Base-by-base conservation (phyloP, 2,797 vertebrate species). In the Toxotes lorentzi region DNA sequence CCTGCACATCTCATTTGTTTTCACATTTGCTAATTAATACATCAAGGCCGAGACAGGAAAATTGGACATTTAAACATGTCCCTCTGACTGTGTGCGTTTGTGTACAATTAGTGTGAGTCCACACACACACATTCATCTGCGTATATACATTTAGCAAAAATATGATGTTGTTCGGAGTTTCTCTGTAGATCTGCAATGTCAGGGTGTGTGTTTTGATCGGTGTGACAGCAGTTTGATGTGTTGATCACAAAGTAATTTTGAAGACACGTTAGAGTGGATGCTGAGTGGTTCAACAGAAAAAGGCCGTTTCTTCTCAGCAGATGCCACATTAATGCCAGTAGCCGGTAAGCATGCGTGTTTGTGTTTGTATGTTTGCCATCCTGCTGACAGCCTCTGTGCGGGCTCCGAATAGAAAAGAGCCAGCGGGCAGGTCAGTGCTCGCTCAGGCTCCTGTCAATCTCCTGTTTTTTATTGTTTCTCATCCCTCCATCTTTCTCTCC, bases 391-490 rank as follows among this genome's bases (percentile, higher is more conserved):
- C 51, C 63, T 83, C 40, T 71, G 70, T 87, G 79, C 75, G 56
- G 78, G 78, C 81, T 85, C 60, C 7, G 50, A 76, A 90, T 66
- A 76, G 81, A 83, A 78, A 78, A 78, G 74, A 85, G 84, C 80
- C 79, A 1, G 77, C 35, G 41, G 85, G 84, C 83, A 91, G 88
- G 91, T 91, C 88, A 85, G 83, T 8, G 48, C 70, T 86, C 66
- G 23, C 80, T 85, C 86, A 47, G 63, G 71, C 79, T 74, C 75
- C 60, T 76, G 87, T 85, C 87, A 86, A 63, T 71, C 61, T 69
- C 32, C 48, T 48, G 21, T 30, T 81, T 85, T 78, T 83, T 64
- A 72, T 85, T 53, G 70, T 85, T 61, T 79, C 50, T 72, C 65
- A 73, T 70, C 65, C 32, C 43, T 69, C 47, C 24, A 8, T 72